Evolutionary conservation across 2,888 invertebrate genomes (phyloP).

Genomic region (Drosophila colorata): DNA sequence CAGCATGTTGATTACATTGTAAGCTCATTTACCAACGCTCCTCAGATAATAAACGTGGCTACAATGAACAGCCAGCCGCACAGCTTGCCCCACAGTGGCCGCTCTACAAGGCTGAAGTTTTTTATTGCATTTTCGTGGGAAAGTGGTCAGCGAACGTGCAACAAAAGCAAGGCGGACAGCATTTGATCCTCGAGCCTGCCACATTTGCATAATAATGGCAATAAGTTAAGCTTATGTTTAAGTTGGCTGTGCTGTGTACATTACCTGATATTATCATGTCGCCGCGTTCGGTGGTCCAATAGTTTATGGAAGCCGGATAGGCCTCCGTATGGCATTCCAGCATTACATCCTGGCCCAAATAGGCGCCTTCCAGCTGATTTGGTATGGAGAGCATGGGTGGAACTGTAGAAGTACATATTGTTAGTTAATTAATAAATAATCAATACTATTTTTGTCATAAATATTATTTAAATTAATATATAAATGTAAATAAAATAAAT

Average conservation of each 20-base stretch:
- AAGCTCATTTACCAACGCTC: slow-evolving; percentile 70
- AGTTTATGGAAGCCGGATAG: slow-evolving; percentile 96
- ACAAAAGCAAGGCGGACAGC: background rate
- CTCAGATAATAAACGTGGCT: slow-evolving; percentile 59
- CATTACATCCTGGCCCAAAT: slow-evolving; percentile 94
- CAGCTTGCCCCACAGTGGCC: background rate
- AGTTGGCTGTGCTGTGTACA: slow-evolving; percentile 51
- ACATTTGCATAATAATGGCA: slow-evolving; percentile 6
- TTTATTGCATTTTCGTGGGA: background rate
- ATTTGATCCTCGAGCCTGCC: slow-evolving; percentile 7
- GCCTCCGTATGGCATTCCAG: slow-evolving; percentile 96
- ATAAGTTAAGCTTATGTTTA: slow-evolving; percentile 16
- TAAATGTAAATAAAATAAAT: background rate
- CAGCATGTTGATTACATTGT: slow-evolving; percentile 66
- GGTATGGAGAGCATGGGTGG: slow-evolving; percentile 97
- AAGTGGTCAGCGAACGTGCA: background rate
- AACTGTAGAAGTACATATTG: slow-evolving; percentile 87
- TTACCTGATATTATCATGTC: slow-evolving; percentile 97
- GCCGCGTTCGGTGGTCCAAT: slow-evolving; percentile 96
- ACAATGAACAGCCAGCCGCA: slow-evolving; percentile 12
- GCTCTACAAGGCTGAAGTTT: slow-evolving; percentile 3
- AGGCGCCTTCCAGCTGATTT: slow-evolving; percentile 96
- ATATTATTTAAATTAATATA: background rate
- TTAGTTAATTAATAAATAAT: background rate
- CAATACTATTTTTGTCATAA: no score